Conservation (phyloP, 2,113 vertebrate genomes). For the Cavia porcellus region DNA sequence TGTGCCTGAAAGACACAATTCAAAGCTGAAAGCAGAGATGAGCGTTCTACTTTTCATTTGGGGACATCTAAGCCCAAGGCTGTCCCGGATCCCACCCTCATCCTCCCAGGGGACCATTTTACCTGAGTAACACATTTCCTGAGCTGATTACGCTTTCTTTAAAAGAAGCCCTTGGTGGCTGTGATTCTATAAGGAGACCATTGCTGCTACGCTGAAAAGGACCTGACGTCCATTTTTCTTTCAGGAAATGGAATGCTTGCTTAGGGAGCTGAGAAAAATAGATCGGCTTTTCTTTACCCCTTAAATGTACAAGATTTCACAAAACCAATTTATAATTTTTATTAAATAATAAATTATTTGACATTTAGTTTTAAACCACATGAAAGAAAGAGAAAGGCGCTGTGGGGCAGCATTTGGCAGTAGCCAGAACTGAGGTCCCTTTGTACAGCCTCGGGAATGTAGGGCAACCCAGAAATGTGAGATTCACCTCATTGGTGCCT, state of each 20-base stretch:
- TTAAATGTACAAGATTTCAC: slow-evolving; percentile 20
- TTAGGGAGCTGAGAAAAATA: neutral
- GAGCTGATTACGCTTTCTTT: neutral
- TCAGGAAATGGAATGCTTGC: neutral
- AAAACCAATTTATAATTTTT: neutral
- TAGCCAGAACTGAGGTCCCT: neutral
- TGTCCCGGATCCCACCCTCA: neutral
- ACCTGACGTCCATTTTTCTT: neutral
- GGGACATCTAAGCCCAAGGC: neutral
- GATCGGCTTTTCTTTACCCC: neutral
- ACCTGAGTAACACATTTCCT: neutral
- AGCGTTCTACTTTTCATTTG: neutral
- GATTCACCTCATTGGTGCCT: neutral
- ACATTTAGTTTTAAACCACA: slow-evolving; percentile 40
- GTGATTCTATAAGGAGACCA: neutral
- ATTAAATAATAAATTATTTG: neutral
- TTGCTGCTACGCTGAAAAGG: neutral
- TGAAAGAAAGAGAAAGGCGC: neutral
- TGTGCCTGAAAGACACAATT: neutral
- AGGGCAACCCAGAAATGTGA: neutral
- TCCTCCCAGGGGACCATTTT: neutral
- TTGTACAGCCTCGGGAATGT: neutral
- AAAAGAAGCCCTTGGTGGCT: neutral
- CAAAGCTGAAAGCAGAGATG: neutral
- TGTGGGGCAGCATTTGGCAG: neutral